phyloP scores from a whole-genome alignment of 2,888 invertebrate species.

The Antheraea assamensis region DNA sequence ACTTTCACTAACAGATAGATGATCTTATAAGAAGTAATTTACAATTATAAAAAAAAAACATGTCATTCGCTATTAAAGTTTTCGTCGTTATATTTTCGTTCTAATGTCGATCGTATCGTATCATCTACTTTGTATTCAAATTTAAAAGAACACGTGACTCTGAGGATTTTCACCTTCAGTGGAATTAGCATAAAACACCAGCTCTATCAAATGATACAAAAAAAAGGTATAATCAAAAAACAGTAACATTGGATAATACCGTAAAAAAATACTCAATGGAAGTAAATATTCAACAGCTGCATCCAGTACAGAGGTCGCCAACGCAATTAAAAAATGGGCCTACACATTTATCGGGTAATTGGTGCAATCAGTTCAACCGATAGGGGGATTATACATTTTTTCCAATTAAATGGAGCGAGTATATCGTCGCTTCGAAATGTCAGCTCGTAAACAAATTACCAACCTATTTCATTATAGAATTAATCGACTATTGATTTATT shows the following conservation, averaged over 20 bases:
- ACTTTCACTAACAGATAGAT: no score
- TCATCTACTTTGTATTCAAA: no score
- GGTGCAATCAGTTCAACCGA: background rate
- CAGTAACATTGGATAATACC: background rate
- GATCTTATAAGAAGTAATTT: no score
- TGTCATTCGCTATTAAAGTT: no score
- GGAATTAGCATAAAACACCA: no score
- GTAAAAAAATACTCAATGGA: background rate
- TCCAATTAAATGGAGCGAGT: background rate
- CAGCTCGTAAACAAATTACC: slow-evolving; percentile 1
- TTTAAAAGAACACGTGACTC: no score
- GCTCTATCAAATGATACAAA: background rate
- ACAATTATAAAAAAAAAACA: no score
- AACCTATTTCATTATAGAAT: background rate
- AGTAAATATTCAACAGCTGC: slow-evolving; percentile 9
- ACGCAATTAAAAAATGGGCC: background rate
- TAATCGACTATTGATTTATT: slow-evolving; percentile 3
- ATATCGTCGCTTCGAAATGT: background rate
- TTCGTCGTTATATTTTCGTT: no score
- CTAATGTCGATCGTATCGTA: no score
- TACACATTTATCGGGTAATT: background rate
- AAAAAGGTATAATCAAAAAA: background rate
- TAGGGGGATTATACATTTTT: background rate
- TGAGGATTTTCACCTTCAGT: no score
- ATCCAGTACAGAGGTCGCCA: background rate